Evolutionary conservation across 2,888 invertebrate species (phyloP).

Genomic region (Rhagonycha fulva): DNA sequence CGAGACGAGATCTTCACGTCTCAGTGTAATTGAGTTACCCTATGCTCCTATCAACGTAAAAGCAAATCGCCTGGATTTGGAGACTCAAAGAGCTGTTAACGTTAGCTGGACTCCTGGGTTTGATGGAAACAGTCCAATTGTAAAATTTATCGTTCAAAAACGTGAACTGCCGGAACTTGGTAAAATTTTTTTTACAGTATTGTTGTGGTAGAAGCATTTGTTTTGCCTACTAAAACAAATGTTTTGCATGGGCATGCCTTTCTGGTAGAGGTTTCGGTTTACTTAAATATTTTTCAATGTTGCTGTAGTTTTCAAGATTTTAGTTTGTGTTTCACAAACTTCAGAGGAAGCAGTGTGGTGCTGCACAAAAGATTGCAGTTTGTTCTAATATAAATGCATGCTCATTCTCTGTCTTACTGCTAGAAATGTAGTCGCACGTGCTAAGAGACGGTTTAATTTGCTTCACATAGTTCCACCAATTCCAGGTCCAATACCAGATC

Average conservation of each 20-base stretch:
- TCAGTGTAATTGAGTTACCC: constrained; percentile 93
- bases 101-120: constrained; percentile 95
- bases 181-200: constrained; percentile 49
- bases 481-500: constrained; percentile 84
- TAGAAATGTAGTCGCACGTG: background rate
- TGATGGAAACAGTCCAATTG: constrained; percentile 94
- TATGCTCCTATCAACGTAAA: constrained; percentile 88
- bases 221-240: constrained; percentile 44
- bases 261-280: background rate
- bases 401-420: constrained; percentile 13
- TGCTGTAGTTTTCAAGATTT: too few species aligned
- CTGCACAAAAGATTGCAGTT: background rate
- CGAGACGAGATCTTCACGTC: constrained; percentile 82
- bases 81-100: constrained; percentile 78
- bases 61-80: constrained; percentile 70
- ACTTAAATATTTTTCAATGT: background rate
- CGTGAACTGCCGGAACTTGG: constrained; percentile 87
- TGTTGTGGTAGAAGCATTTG: constrained; percentile 38
- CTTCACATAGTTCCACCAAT: constrained; percentile 57
- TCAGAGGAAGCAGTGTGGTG: background rate
- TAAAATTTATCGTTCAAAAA: constrained; percentile 90
- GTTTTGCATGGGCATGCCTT: constrained; percentile 36
- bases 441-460: constrained; percentile 22
- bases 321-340: background rate
- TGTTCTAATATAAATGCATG: constrained; percentile 13